These are phyloP conservation scores for Nematopogon swammerdamellus DNA, from an alignment of 2,888 invertebrate species.

Conservation along the genomic window DNA sequence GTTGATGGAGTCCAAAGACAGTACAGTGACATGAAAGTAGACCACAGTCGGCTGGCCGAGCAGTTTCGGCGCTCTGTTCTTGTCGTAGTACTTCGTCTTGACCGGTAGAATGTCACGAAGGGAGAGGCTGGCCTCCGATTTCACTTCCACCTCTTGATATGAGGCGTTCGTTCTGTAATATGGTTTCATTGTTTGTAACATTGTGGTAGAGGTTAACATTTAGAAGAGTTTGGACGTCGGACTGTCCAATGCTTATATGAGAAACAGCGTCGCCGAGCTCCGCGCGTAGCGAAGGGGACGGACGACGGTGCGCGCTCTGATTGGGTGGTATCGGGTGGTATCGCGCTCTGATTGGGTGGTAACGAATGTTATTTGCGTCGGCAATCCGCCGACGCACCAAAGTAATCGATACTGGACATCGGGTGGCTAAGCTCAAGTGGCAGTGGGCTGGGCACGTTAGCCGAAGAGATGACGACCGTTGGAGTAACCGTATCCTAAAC, in stretches of 20 bases:
- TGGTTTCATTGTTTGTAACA: not conserved
- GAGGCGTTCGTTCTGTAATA: conserved; percentile 38
- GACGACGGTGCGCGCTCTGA: not conserved
- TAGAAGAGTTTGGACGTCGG: too few relatives aligned
- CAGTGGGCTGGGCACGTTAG: too few relatives aligned
- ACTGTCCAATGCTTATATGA: too few relatives aligned
- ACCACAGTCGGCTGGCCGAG: conserved; percentile 84
- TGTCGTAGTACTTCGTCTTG: conserved; percentile 83
- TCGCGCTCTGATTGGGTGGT: too few relatives aligned
- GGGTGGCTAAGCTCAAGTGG: too few relatives aligned
- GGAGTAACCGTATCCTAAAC: too few relatives aligned
- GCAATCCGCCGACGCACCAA: too few relatives aligned
- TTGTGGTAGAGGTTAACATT: too few relatives aligned
- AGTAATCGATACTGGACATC: too few relatives aligned
- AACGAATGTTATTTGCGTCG: too few relatives aligned
- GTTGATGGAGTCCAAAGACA: conserved; percentile 91
- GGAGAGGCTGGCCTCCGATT: conserved; percentile 57
- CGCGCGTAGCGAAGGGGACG: too few relatives aligned
- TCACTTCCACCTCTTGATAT: conserved; percentile 43
- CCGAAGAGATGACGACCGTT: too few relatives aligned
- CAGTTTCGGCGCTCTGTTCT: conserved; percentile 84
- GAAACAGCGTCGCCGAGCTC: not conserved
- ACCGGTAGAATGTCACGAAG: conserved; percentile 82
- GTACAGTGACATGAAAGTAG: conserved; percentile 87
- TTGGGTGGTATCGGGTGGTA: not conserved